phyloP scores from a whole-genome alignment of 1,140 invertebrate species.

The Meloidogyne floridensis region DNA sequence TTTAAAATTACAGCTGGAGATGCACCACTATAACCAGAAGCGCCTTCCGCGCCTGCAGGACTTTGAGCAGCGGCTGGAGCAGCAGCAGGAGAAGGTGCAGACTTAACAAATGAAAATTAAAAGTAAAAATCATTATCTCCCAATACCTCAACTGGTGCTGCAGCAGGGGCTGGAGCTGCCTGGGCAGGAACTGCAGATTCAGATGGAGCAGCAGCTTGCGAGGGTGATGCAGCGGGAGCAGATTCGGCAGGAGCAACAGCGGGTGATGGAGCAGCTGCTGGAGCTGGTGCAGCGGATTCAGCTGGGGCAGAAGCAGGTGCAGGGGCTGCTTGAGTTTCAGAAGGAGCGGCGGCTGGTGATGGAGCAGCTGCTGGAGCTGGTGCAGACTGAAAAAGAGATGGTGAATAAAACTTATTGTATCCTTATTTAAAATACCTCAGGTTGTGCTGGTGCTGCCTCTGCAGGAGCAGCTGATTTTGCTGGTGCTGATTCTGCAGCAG shows the following conservation, averaged over 20 bases:
- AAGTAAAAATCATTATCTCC: neutral
- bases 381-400: conserved; percentile 1
- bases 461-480: conserved; percentile 9
- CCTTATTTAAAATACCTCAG: neutral
- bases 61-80: neutral
- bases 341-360: conserved; percentile 34
- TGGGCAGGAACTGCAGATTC: conserved; percentile 9
- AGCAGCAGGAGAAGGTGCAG: neutral
- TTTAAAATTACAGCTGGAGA: neutral
- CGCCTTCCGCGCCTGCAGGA: neutral
- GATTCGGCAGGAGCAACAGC: conserved; percentile 4
- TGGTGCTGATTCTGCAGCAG: neutral
- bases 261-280: conserved; percentile 12
- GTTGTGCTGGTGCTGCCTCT: conserved; percentile 1
- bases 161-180: neutral
- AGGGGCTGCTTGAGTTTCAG: conserved; percentile 28
- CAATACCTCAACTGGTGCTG: neutral
- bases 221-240: neutral
- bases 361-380: conserved; percentile 31
- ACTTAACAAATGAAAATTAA: neutral
- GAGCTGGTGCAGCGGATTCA: neutral
- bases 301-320: neutral
- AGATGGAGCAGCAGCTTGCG: neutral
- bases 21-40: neutral
- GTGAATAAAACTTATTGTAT: too few relatives aligned